phyloP scores from a whole-genome alignment of 2,888 invertebrate species.

The Dugesia japonica region DNA sequence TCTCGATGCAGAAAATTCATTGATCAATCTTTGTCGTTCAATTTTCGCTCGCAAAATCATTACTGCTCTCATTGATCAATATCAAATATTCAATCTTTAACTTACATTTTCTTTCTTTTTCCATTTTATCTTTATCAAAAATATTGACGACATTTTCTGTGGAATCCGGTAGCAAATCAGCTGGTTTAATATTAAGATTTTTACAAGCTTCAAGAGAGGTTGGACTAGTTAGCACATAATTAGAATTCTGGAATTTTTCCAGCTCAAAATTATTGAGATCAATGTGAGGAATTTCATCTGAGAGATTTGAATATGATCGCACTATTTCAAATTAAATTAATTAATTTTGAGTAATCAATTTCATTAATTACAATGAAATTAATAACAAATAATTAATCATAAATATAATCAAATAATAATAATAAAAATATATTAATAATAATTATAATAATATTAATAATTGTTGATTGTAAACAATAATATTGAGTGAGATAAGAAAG shows the following conservation, averaged over 20 bases:
- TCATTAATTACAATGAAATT: too few relatives aligned
- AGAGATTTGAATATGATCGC: neutral
- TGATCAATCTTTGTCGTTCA: constrained; percentile 2
- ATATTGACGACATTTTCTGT: neutral
- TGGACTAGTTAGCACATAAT: neutral
- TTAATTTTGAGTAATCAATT: too few relatives aligned
- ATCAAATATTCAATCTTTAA: neutral
- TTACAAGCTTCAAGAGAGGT: neutral
- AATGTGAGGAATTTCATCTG: neutral
- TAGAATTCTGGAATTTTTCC: neutral
- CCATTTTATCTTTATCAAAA: neutral
- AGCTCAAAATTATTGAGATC: neutral
- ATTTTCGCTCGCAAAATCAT: neutral
- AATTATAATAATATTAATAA: too few relatives aligned
- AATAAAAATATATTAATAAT: too few relatives aligned
- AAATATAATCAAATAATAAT: too few relatives aligned
- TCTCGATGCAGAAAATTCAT: neutral
- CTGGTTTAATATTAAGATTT: neutral
- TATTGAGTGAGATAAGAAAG: too few relatives aligned
- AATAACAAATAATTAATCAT: too few relatives aligned
- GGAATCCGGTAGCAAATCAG: neutral
- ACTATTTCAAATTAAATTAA: neutral
- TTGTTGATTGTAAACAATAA: too few relatives aligned
- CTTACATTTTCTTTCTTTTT: neutral
- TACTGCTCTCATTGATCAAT: neutral